Conservation (phyloP, 2,113 vertebrate species). For the Siniperca knerii region DNA sequence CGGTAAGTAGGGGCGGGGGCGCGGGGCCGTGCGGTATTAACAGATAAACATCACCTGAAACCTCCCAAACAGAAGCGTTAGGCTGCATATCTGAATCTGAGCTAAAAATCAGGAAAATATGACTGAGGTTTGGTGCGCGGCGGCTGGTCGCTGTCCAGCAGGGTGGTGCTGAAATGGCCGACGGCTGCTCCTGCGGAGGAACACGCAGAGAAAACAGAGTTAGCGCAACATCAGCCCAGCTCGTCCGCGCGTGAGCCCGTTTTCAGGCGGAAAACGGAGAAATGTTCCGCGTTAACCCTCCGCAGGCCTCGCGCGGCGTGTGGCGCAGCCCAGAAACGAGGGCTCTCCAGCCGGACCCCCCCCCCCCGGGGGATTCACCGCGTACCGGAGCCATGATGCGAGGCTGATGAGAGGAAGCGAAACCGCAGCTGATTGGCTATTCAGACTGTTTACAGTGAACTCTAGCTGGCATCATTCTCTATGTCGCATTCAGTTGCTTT, state of each 20-base stretch:
- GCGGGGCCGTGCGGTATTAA: background rate
- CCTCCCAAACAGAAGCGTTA: background rate
- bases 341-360: too few species aligned
- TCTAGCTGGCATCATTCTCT: too few species aligned
- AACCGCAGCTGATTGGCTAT: background rate
- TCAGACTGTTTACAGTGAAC: background rate
- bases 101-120: background rate
- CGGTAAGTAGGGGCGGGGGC: constrained; percentile 85
- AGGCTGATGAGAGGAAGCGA: background rate
- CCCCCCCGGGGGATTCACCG: too few species aligned
- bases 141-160: constrained; percentile 25
- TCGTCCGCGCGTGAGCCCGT: background rate
- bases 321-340: constrained; percentile 42
- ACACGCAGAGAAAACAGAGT: background rate
- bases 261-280: background rate
- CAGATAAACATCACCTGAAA: background rate
- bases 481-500: too few species aligned
- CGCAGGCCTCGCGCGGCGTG: constrained; percentile 13
- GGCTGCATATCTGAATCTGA: background rate
- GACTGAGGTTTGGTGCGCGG: background rate
- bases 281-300: background rate
- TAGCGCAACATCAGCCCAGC: background rate
- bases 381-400: too few species aligned
- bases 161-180: constrained; percentile 60
- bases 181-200: background rate